Percentiles rank a stretch among this genome's conserved stretches.
phyloP scores from a whole-genome alignment of 2,797 vertebrate genomes.

The Picus viridis region DNA sequence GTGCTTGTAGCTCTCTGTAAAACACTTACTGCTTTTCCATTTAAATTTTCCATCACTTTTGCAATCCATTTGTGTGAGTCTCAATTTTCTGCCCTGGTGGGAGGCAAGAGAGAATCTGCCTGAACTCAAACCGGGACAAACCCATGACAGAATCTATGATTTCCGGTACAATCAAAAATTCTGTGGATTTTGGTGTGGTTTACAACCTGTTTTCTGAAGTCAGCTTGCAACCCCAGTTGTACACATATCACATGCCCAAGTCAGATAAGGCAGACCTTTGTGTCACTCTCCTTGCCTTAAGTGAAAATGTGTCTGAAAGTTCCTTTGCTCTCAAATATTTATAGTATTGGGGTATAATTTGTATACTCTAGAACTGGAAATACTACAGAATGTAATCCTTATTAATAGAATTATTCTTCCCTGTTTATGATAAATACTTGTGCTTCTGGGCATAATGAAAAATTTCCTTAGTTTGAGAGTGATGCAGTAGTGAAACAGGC shows the following conservation, averaged over 20 bases:
- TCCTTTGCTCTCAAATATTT: neutral
- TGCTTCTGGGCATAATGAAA: neutral
- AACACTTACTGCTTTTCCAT: too few species aligned
- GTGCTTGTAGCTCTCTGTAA: too few species aligned
- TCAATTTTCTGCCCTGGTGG: too few species aligned
- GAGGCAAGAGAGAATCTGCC: too few species aligned
- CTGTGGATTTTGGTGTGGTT: neutral
- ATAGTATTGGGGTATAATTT: neutral
- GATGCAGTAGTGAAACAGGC: neutral
- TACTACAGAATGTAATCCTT: neutral
- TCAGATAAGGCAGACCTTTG: rapidly evolving
- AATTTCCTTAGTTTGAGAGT: neutral
- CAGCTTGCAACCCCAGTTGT: neutral
- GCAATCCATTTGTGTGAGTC: too few species aligned
- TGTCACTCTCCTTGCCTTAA: neutral
- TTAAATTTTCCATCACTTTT: too few species aligned
- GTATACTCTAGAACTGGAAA: neutral
- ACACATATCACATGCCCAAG: neutral
- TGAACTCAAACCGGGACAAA: too few species aligned
- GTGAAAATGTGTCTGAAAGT: neutral
- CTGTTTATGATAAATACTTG: neutral
- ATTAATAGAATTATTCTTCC: neutral
- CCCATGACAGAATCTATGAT: neutral
- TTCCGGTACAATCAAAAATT: neutral
- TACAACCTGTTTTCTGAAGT: neutral